Base-by-base conservation (phyloP, 2,797 vertebrate species). In the Yasuhikotakia modesta region DNA sequence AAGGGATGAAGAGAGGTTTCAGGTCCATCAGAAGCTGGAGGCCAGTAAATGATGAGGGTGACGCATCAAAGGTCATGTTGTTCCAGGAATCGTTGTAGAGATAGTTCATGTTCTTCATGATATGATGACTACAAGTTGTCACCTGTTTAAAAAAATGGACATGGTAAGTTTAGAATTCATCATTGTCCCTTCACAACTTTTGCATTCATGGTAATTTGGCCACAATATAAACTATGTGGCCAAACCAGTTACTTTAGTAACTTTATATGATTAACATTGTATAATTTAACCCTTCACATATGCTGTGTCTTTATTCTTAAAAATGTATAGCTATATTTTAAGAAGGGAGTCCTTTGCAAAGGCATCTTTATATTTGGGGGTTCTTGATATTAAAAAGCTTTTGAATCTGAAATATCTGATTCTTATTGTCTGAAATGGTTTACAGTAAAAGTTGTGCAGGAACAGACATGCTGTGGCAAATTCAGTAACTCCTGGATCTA, bases 1-100 rank as follows among this genome's bases (percentile, higher is more conserved):
- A 92, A 0, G 95, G 95, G 80, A 96, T 91, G 86, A 96, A 96
- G 79, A 96, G 88, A 0, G 91, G 91, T 83, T 94, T 95, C 72
- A 96, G 87, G 65, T 92, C 80, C 43, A 93, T 89, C 69, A 96
- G 90, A 52, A 95, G 90, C 78, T 95, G 93, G 65, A 96, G 88
- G n/a, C 95, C 95, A 0, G 90, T 85, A 80, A 96, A 96, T 21
- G 91, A 73, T 0, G 89, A 64, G 14, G 69, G 66, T 22, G 81
- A 81, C 19, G 63, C 60, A 5, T 76, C 78, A 45, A 53, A 73
- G 13, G 81, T 74, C 58, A 82, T 8, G 13, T 92, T 93, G 46
- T 81, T 86, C 85, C 82, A 86, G 45, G 95, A 93, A 55, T 17
- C 70, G 11, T 94, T 95, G 13, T 76, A 39, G 2, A 82, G 83